Evolutionary conservation across 1,140 invertebrate species (phyloP), one percentile per base, ranked within the genome.

Genomic region (Procambarus virginalis): DNA sequence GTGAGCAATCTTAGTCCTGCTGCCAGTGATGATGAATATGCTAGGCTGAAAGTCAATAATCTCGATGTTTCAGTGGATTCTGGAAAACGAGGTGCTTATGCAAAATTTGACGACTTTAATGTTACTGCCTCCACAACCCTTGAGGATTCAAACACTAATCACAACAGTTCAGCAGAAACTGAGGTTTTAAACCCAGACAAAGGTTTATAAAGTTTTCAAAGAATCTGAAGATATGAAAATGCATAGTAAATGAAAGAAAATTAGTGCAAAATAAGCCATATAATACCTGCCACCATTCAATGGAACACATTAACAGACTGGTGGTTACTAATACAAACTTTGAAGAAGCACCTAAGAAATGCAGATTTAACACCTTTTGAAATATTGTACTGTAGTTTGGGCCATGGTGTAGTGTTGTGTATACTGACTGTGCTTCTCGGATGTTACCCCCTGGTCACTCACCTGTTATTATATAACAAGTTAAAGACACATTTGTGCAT

Each of bases 61-160:
- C 34, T 84, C 22, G 81, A 89, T 68, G 81, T 84, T 68, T 77
- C 70, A 45, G 45, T 89, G 75, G 88, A 89, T 51, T 48, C 81
- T 76, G 88, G 81, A 60, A 89, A 89, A 73, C 88, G 81, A 48
- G 88, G 81, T 83, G 86, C 86, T 80, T 89, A 89, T 64, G 81
- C 88, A 58, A 89, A 89, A n/a, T 89, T 89, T 79, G 88, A 84
- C 51, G 88, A 89, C 17, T 89, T 89, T 75, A 84, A 84, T 77
- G 82, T 84, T 48, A 89, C 88, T 3, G 46, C 75, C 20, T 80
- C 81, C 48, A 45, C 81, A 70, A 48, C n/a, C 14, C 75, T 84
- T 34, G 81, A 84, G n/a, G 81, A 84, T 46, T 89, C 88, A 9
- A 79, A 83, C 55, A 77, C 51, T 55, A 89, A 75, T 83, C 68